Percentiles rank a stretch among this genome's conserved stretches.
Conservation (phyloP, 2,113 vertebrate species). For the Oceanodroma tethys region DNA sequence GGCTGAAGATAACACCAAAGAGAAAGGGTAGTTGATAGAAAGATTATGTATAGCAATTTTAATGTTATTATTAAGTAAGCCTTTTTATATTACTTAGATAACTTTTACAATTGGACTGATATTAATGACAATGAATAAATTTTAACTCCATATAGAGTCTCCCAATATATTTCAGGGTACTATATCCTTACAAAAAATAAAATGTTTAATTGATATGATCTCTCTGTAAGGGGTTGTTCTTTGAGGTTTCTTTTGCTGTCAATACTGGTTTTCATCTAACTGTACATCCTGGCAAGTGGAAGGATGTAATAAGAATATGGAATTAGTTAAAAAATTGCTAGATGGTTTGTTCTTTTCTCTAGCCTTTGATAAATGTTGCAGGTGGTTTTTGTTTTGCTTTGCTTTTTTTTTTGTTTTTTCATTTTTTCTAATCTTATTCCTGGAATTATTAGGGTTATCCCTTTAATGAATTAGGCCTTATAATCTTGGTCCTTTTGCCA, state of each 20-base stretch:
- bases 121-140: neutral
- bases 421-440: neutral
- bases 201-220: neutral
- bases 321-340: neutral
- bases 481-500: neutral
- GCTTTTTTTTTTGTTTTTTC: neutral
- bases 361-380: fast-evolving
- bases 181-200: neutral
- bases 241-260: neutral
- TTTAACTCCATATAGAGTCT: neutral
- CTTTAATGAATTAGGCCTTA: neutral
- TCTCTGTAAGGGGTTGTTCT: neutral
- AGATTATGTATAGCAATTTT: neutral
- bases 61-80: neutral
- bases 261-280: neutral
- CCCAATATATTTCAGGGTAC: neutral
- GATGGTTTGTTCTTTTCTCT: neutral
- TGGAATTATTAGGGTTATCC: neutral
- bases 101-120: neutral
- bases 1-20: neutral
- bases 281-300: neutral
- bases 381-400: neutral
- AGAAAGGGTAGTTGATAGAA: neutral
- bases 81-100: neutral
- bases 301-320: neutral